Base-by-base conservation (phyloP, 2,888 invertebrate species). In the Leistus spinibarbis region DNA sequence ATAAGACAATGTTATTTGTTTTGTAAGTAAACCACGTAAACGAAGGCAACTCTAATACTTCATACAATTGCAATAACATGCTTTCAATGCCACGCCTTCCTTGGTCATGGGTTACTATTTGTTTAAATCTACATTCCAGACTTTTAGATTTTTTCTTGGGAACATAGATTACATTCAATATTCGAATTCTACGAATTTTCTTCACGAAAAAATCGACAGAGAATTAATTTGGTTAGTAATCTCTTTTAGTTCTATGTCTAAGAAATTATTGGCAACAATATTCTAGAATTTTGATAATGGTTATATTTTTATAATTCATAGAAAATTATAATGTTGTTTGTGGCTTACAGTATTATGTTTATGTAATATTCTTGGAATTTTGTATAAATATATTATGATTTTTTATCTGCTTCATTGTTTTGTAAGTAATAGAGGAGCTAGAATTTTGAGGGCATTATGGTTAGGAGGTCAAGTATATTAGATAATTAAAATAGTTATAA, bases 401-500 rank as follows among this genome's bases (percentile, higher is more conserved):
- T n/a, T n/a, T n/a, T n/a, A n/a, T n/a, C n/a, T n/a, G n/a, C n/a
- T n/a, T n/a, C n/a, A n/a, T n/a, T n/a, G n/a, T n/a, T n/a, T n/a
- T n/a, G n/a, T n/a, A n/a, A n/a, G n/a, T n/a, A n/a, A n/a, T n/a
- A n/a, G n/a, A n/a, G n/a, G n/a, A n/a, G n/a, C n/a, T n/a, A n/a
- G n/a, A n/a, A n/a, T n/a, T n/a, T n/a, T n/a, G n/a, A n/a, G n/a
- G n/a, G n/a, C n/a, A 65, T 65, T 65, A 65, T 71, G 65, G 65
- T 71, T 71, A 71, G 56, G 54, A 22, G 64, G 56, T 54, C n/a
- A n/a, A n/a, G n/a, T n/a, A n/a, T n/a, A n/a, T n/a, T n/a, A n/a
- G n/a, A 64, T 71, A 64, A 71, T 71, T 71, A 71, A 71, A 71
- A 54, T 54, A 71, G 65, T 64, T 19, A 71, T 71, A 71, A 71